Evolutionary conservation across 2,113 vertebrate genomes (phyloP).

Genomic region (Etheostoma cragini): DNA sequence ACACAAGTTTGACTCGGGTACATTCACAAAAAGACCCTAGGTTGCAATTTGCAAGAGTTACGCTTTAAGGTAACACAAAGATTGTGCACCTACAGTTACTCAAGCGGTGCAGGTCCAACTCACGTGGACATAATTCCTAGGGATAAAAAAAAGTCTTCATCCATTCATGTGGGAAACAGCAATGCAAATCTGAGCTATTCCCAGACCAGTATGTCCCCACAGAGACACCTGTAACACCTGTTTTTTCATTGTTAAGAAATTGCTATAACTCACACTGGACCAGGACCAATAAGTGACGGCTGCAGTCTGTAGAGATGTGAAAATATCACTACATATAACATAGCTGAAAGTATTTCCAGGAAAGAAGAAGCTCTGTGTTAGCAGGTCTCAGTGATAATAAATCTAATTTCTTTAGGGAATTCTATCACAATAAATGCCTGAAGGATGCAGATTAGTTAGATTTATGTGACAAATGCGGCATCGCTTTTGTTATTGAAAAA

Average conservation of each 20-base stretch:
- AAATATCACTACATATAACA: conserved; percentile 8
- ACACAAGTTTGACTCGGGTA: no score
- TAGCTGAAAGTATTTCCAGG: conserved; percentile 13
- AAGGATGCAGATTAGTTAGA: conserved; percentile 15
- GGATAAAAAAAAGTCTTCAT: neutral
- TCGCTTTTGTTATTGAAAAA: conserved; percentile 43
- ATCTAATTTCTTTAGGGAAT: conserved; percentile 27
- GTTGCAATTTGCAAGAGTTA: no score
- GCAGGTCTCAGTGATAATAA: conserved; percentile 24
- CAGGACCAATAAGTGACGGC: conserved; percentile 5
- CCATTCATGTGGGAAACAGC: neutral
- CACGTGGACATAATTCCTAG: no score
- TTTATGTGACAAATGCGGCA: conserved; percentile 20
- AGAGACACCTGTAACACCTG: neutral
- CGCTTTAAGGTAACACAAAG: no score
- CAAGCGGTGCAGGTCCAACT: neutral
- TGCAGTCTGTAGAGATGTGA: neutral
- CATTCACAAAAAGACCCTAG: no score
- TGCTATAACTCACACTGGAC: neutral
- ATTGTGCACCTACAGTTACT: neutral
- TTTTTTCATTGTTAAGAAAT: neutral
- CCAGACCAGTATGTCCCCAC: neutral
- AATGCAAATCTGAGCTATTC: neutral
- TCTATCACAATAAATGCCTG: conserved; percentile 14
- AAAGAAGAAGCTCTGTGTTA: conserved; percentile 22